Evolutionary conservation across 64 coral and sea anemone genomes (phyloP).

Genomic region (Platygyra sinensis): DNA sequence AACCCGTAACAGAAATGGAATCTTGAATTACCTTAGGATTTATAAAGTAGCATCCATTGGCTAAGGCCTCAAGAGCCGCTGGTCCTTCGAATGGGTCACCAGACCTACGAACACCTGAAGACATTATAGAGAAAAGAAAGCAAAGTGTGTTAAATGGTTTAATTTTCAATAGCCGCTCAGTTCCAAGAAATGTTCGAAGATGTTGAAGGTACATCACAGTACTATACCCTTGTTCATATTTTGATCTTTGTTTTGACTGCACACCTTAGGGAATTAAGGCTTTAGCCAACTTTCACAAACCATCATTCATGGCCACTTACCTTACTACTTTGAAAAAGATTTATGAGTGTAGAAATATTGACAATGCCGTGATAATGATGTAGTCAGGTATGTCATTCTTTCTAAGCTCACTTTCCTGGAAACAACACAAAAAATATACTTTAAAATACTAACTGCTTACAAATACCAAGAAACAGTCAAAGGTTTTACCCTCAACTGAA

Average conservation of each 20-base stretch:
- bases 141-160: not conserved
- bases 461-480: too few species aligned
- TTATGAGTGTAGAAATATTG: slow-evolving; percentile 40
- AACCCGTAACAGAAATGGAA: not conserved
- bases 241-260: too few species aligned
- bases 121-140: not conserved
- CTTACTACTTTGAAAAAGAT: slow-evolving; percentile 87
- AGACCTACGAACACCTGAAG: slow-evolving; percentile 55
- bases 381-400: slow-evolving; percentile 54
- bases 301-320: slow-evolving; percentile 3
- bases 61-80: slow-evolving; percentile 53
- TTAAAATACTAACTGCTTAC: not conserved
- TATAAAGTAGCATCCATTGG: slow-evolving; percentile 63
- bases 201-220: too few species aligned
- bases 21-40: slow-evolving; percentile 51
- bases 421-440: not conserved
- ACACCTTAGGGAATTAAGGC: too few species aligned
- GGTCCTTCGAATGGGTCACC: slow-evolving; percentile 55
- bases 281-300: too few species aligned
- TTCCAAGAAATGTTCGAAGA: too few species aligned
- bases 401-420: slow-evolving; percentile 38
- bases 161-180: not conserved
- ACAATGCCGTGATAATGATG: slow-evolving; percentile 81
- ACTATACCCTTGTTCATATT: too few species aligned
- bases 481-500: too few species aligned